Percentiles rank a stretch among this genome's conserved stretches.
Evolutionary conservation across 2,797 vertebrate genomes (phyloP).

Genomic region (Heterohyrax brucei): DNA sequence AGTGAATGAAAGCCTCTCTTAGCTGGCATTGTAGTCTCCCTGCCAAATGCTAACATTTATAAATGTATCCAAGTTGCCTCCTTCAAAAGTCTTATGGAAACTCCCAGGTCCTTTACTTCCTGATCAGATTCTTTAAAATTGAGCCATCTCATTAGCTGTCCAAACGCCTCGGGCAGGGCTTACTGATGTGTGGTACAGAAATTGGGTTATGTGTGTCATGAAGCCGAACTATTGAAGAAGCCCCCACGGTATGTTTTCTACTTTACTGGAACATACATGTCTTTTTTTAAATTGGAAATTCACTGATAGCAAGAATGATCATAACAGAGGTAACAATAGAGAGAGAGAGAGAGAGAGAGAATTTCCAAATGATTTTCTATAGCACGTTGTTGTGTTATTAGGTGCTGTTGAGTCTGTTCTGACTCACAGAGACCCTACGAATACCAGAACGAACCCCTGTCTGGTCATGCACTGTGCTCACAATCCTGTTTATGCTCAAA

Average conservation of each 20-base stretch:
- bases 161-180: not conserved
- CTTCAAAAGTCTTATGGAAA: not conserved
- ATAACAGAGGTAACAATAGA: not conserved
- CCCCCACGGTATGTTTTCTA: not conserved
- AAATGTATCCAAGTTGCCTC: not conserved
- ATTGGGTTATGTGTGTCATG: not conserved
- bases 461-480: too few species aligned
- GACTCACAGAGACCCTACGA: too few species aligned
- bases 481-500: too few species aligned
- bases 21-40: not conserved
- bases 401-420: too few species aligned
- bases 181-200: not conserved
- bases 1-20: slow-evolving; percentile 46
- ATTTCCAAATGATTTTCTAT: not conserved
- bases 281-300: slow-evolving; percentile 10
- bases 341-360: too few species aligned
- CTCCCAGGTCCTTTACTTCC: not conserved
- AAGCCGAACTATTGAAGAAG: not conserved
- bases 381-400: too few species aligned
- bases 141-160: slow-evolving; percentile 26
- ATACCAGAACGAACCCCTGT: too few species aligned
- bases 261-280: not conserved
- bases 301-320: not conserved
- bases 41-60: slow-evolving; percentile 32
- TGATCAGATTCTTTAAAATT: not conserved